Base-by-base conservation (phyloP, 2,113 vertebrate genomes). In the Reinhardtius hippoglossoides region DNA sequence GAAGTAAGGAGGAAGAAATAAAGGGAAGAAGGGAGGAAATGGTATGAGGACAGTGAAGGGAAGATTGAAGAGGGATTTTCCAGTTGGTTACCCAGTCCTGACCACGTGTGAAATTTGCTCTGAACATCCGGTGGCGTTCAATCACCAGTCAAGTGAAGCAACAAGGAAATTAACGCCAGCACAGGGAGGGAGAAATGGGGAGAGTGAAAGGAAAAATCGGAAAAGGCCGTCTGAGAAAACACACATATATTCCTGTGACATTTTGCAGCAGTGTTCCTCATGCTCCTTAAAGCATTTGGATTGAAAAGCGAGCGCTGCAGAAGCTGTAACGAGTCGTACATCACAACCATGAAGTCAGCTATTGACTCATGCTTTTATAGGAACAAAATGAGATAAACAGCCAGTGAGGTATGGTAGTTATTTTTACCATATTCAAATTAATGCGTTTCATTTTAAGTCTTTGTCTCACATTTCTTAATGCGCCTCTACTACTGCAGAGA, bases 101-200 rank as follows among this genome's bases (percentile, higher is more conserved):
- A 79, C 88, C 87, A 86, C 75, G 84, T 92, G 85, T 90, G 87
- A 92, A 91, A 91, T 89, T 83, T 82, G 61, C 76, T 91, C 83
- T 67, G 72, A 86, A 83, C 87, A 86, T 81, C 83, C 87, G 70
- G 85, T 78, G 85, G 82, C 71, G 26, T 91, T 90, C 86, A 90
- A 85, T 90, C 88, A 82, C 35, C 75, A 79, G 75, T 71, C 71
- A 73, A 71, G 80, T 84, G 88, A 74, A 80, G 85, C 77, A 83
- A 69, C 65, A 27, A 59, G 40, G 50, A 85, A 82, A 86, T 85
- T 72, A 88, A 82, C 27, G 21, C n/a, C 67, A 58, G 50, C 46
- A 52, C 59, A 61, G 50, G 58, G 74, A 58, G n/a, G 46, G 48
- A 67, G 59, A 59, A 56, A 70, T 40, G 12, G 52, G 52, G 35